These are phyloP conservation scores for Drosophila miranda DNA, from an alignment of 1,140 invertebrate species.

Conservation along the genomic window DNA sequence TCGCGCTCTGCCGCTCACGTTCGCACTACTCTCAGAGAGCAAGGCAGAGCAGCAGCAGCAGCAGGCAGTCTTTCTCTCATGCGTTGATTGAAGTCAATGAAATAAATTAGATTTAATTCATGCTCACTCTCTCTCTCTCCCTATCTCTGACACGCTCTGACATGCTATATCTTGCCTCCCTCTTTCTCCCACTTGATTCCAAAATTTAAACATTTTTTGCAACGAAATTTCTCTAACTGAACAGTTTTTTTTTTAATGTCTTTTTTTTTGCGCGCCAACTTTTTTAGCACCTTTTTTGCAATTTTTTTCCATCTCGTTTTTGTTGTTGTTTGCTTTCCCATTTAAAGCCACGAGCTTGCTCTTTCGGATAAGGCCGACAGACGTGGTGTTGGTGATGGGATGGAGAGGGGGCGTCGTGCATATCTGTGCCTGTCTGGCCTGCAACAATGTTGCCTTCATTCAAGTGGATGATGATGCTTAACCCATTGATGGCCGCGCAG, in stretches of 20 bases:
- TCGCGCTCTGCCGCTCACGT: constrained; percentile 14
- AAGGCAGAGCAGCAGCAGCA: not conserved
- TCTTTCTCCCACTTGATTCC: not conserved
- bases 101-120: constrained; percentile 73
- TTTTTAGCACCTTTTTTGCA: constrained; percentile 65
- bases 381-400: constrained; percentile 9
- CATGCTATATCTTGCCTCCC: not conserved
- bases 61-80: constrained; percentile 20
- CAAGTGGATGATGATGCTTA: constrained; percentile 18
- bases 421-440: constrained; percentile 28
- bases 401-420: constrained; percentile 23
- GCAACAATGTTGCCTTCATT: constrained; percentile 44
- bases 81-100: constrained; percentile 66
- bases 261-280: constrained; percentile 57
- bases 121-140: constrained; percentile 27
- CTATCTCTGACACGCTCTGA: not conserved
- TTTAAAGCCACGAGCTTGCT: constrained; percentile 53
- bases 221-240: constrained; percentile 28
- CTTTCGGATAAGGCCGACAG: constrained; percentile 14
- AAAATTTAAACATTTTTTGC: constrained; percentile 46
- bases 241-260: constrained; percentile 9
- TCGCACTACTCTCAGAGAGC: constrained; percentile 1
- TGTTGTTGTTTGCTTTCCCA: constrained; percentile 55
- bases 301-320: constrained; percentile 18
- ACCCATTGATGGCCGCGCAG: constrained; percentile 14